phyloP scores from a whole-genome alignment of 2,888 invertebrate genomes.

The Cantharis lateralis region DNA sequence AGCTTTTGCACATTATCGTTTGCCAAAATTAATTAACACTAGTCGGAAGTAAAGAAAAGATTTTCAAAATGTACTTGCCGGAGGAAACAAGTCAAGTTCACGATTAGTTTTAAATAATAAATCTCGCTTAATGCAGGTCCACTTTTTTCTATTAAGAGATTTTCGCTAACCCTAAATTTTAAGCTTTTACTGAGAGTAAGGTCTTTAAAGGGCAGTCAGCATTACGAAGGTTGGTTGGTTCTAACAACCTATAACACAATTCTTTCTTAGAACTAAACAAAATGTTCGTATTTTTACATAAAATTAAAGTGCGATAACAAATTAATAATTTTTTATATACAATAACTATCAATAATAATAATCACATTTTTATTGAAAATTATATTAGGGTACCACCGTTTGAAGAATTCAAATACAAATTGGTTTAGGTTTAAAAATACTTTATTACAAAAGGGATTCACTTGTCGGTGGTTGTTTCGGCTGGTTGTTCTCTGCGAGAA shows the following conservation, averaged over 20 bases:
- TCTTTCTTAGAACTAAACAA: background rate
- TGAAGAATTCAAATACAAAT: slow-evolving; percentile 6
- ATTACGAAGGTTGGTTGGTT: background rate
- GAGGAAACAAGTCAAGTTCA: background rate
- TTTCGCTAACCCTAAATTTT: background rate
- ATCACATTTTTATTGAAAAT: slow-evolving; percentile 1
- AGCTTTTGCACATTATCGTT: background rate
- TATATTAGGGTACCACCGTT: background rate
- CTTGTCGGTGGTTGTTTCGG: background rate
- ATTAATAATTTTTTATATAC: background rate
- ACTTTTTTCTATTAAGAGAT: background rate
- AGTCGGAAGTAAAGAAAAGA: background rate
- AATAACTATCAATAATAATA: background rate
- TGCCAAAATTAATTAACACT: background rate
- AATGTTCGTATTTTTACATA: background rate
- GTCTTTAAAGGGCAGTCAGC: background rate
- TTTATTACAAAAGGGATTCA: background rate
- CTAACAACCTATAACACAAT: background rate
- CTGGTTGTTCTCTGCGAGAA: slow-evolving; percentile 74
- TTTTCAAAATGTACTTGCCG: background rate
- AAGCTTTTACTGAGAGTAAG: background rate
- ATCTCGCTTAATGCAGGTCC: background rate
- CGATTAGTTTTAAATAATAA: background rate
- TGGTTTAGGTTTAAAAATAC: background rate
- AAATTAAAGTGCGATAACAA: background rate